Conservation (phyloP, 2,113 vertebrate genomes). For the Aplodontia rufa region DNA sequence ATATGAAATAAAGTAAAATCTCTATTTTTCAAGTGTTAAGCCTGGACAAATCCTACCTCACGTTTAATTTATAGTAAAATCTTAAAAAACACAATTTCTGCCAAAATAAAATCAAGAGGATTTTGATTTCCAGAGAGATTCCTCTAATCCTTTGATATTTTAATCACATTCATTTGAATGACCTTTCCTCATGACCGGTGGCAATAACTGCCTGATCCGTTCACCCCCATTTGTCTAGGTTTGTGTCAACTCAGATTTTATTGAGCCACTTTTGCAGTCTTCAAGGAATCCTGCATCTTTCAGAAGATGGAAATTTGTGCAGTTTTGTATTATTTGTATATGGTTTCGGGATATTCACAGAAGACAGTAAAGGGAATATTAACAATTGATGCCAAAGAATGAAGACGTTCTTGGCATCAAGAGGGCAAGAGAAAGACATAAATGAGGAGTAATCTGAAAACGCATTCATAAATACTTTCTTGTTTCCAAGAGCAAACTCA, state of each 20-base stretch:
- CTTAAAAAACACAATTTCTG: background rate
- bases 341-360: background rate
- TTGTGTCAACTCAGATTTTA: background rate
- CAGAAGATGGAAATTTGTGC: background rate
- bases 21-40: background rate
- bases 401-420: background rate
- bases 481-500: background rate
- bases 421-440: background rate
- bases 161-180: background rate
- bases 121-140: background rate
- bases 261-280: background rate
- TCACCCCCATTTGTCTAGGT: background rate
- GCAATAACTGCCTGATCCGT: background rate
- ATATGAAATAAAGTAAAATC: background rate
- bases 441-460: background rate
- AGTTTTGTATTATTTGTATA: background rate
- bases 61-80: background rate
- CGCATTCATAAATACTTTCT: background rate
- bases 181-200: background rate
- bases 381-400: background rate
- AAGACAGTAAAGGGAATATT: background rate
- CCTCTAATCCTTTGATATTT: background rate
- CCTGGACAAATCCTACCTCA: background rate
- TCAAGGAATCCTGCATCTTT: background rate
- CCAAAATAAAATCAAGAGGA: conserved; percentile 6